These are phyloP conservation scores for Ammodytes marinus DNA, from an alignment of 2,113 vertebrate genomes.

Conservation along the genomic window DNA sequence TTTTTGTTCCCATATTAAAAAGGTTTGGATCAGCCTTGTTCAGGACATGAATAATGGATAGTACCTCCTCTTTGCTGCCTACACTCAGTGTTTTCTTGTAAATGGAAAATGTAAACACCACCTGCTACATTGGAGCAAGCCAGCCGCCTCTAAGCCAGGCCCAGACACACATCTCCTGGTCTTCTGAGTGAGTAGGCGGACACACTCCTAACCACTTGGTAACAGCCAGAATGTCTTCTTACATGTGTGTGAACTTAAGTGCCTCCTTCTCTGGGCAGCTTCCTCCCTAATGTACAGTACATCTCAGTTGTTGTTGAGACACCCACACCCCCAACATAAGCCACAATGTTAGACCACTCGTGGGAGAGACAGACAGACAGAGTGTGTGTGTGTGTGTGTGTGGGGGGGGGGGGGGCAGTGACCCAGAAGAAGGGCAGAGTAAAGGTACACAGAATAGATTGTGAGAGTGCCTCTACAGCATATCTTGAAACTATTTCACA, in stretches of 20 bases:
- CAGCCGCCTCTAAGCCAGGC: conserved; percentile 74
- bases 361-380: not conserved
- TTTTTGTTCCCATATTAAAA: conserved; percentile 11
- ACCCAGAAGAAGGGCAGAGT: not conserved
- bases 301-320: conserved; percentile 21
- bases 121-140: conserved; percentile 76
- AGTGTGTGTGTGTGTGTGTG: too few relatives aligned
- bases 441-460: conserved; percentile 12
- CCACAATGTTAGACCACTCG: conserved; percentile 14
- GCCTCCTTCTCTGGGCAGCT: conserved; percentile 43
- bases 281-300: conserved; percentile 32
- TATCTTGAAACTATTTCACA: conserved; percentile 24
- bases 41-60: conserved; percentile 65
- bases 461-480: not conserved
- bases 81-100: conserved; percentile 77
- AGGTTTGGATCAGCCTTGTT: conserved; percentile 52
- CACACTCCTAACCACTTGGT: conserved; percentile 70
- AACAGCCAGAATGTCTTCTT: conserved; percentile 64
- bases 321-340: not conserved
- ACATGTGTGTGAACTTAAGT: conserved; percentile 65
- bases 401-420: not conserved
- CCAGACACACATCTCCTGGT: conserved; percentile 74
- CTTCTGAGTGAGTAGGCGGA: conserved; percentile 66
- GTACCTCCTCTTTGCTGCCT: conserved; percentile 76
- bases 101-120: conserved; percentile 76